Evolutionary conservation across 1,140 invertebrate species (phyloP), one percentile per base, ranked within the genome.

Genomic region (Drosophila punjabiensis): DNA sequence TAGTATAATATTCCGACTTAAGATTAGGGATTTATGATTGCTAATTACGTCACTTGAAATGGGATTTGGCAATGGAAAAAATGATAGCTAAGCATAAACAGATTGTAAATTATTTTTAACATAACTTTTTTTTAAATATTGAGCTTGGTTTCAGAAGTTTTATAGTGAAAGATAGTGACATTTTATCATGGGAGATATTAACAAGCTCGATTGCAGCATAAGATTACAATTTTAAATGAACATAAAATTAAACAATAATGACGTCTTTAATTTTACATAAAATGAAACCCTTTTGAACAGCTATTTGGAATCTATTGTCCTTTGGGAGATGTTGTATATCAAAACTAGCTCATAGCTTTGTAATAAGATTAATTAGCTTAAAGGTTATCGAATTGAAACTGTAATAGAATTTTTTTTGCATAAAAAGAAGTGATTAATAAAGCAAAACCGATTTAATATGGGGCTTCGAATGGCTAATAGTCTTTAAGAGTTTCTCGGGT

Each of bases 1-100:
- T 20, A 59, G 43, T 35, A 37, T 14, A 33, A 14, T 32, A 39
- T 10, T 16, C 28, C 6, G 59, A 53, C 13, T 28, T 20, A 16
- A 32, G 62, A 77, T 35, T 60, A 53, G 37, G 5, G 24, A 50
- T 50, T 47, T 63, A n/a, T 56, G 35, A 33, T 62, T 66, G 37
- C 56, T 33, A 30, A 61, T 64, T 58, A 16, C 47, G 32, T 35
- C 11, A 24, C 35, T 28, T 30, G 4, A 41, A 30, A 16, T 56
- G n/a, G n/a, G 53, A 55, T 56, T 37, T 37, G 8, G 5, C 33
- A 16, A 37, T 37, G 37, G 16, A 52, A 52, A 32, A 16, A 18
- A 32, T 52, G 9, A 37, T 16, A 16, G 13, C 10, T 10, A 37
- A 8, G 35, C 24, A 37, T 24, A 37, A 18, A n/a, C n/a, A 0